These are phyloP conservation scores for Acestrorhynchus altus DNA, from an alignment of 2,797 vertebrate species.

Conservation along the genomic window DNA sequence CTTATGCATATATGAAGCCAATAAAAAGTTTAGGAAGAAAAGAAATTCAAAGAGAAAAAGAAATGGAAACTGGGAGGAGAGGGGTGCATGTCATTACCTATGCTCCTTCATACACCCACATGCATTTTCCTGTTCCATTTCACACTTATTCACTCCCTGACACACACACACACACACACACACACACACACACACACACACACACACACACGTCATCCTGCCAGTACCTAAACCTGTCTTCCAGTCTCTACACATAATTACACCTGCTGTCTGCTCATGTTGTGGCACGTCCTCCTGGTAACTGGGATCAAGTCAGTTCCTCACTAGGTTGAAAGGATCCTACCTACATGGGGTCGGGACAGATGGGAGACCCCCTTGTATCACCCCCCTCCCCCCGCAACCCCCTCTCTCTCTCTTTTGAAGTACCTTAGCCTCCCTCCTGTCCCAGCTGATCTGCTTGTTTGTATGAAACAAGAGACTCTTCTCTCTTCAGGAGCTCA, in stretches of 20 bases:
- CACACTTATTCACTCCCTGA: background rate
- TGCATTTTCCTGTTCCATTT: background rate
- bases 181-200: constrained; percentile 22
- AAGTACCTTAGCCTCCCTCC: background rate
- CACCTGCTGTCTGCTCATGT: constrained; percentile 48
- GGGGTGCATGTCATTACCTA: background rate
- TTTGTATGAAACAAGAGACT: constrained; percentile 26
- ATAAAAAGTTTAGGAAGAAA: background rate
- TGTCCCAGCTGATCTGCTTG: constrained; percentile 14
- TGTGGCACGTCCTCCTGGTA: constrained; percentile 55
- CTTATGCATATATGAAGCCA: background rate
- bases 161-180: constrained; percentile 23
- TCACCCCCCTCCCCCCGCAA: too few species aligned
- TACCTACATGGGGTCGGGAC: background rate
- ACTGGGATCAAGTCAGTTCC: constrained; percentile 56
- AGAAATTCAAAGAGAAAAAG: background rate
- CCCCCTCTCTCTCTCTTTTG: background rate
- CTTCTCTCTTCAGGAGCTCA: background rate
- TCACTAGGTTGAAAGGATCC: constrained; percentile 1
- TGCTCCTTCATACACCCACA: background rate
- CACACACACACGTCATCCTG: constrained; percentile 8
- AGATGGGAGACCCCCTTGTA: background rate
- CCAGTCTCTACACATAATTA: constrained; percentile 10
- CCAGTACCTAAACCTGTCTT: constrained; percentile 3
- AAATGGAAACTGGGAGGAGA: background rate